Conservation (phyloP, 2,113 vertebrate genomes). For the Malurus melanocephalus region DNA sequence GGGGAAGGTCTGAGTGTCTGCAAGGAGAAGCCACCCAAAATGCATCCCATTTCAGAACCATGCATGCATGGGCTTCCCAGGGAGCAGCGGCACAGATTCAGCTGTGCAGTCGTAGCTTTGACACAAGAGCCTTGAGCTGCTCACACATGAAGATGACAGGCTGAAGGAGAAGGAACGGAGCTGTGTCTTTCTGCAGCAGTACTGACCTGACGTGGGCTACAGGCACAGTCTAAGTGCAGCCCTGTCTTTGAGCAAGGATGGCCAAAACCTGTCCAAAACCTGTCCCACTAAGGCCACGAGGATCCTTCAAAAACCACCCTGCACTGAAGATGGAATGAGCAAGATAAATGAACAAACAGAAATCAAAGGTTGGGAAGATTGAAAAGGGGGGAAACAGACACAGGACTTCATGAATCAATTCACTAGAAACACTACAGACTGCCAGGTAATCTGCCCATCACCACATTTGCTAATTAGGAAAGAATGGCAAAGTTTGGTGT, state of each 20-base stretch:
- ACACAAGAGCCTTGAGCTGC: background rate
- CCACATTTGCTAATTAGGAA: background rate
- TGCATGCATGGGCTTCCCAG: background rate
- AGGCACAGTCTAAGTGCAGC: background rate
- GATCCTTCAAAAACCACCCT: background rate
- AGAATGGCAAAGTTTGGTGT: background rate
- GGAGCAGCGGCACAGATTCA: background rate
- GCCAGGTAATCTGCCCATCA: background rate
- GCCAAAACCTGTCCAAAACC: background rate
- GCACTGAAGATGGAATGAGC: background rate
- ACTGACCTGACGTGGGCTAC: background rate
- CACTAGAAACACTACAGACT: background rate
- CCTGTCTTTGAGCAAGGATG: background rate
- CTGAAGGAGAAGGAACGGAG: background rate
- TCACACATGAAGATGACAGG: fast-evolving
- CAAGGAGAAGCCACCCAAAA: background rate
- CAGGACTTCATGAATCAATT: background rate
- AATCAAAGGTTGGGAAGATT: background rate
- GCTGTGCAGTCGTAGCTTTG: background rate
- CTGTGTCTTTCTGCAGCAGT: background rate
- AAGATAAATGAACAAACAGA: background rate
- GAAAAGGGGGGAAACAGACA: background rate
- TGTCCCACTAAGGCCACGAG: background rate
- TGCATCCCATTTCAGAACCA: background rate
- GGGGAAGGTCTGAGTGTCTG: fast-evolving